phyloP scores from a whole-genome alignment of 1,140 invertebrate species.

The Musca domestica region DNA sequence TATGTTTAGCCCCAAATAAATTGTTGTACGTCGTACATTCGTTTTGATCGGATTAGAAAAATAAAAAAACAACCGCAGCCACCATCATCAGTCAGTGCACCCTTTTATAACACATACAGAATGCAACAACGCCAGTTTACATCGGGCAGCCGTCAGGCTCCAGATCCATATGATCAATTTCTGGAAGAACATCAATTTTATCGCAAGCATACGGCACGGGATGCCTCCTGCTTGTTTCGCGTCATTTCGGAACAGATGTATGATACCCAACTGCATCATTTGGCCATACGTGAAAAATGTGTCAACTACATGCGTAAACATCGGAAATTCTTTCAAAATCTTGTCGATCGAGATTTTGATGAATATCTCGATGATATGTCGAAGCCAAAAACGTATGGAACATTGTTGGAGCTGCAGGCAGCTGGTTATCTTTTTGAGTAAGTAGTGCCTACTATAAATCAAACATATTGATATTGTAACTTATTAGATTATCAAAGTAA shows the following conservation, averaged over 20 bases:
- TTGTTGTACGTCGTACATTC: no score
- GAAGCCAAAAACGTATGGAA: constrained; percentile 68
- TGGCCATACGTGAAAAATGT: constrained; percentile 70
- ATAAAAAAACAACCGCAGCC: no score
- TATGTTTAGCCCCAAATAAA: no score
- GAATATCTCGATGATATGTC: constrained; percentile 67
- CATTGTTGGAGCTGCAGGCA: constrained; percentile 67
- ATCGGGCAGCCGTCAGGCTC: constrained; percentile 49
- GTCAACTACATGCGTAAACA: constrained; percentile 68
- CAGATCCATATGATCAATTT: constrained; percentile 68
- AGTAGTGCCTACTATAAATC: constrained; percentile 34
- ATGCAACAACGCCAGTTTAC: constrained; percentile 43
- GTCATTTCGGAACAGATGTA: constrained; percentile 83
- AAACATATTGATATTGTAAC: neutral
- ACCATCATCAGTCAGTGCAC: no score
- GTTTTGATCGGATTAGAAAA: neutral
- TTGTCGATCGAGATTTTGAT: constrained; percentile 58
- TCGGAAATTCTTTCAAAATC: constrained; percentile 53
- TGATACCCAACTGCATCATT: constrained; percentile 72
- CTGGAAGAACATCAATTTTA: constrained; percentile 74
- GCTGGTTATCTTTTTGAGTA: constrained; percentile 69
- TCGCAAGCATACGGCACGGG: constrained; percentile 77
- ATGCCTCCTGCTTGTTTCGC: constrained; percentile 81
- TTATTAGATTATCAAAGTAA: neutral
- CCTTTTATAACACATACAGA: neutral